Percentiles rank a stretch among this genome's conserved stretches.
phyloP scores from a whole-genome alignment of 2,888 invertebrate species.

The Gymnocheta viridis region DNA sequence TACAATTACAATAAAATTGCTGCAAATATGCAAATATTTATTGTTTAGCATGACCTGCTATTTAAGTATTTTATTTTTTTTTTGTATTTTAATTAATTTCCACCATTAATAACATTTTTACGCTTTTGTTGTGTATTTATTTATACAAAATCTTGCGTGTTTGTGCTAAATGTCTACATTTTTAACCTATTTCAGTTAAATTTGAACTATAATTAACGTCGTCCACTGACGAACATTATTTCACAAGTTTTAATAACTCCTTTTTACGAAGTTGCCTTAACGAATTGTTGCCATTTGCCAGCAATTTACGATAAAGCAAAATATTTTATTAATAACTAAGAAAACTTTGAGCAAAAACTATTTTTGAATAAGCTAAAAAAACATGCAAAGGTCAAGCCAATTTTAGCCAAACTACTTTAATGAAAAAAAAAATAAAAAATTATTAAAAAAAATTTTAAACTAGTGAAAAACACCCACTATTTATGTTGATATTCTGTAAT shows the following conservation, averaged over 20 bases:
- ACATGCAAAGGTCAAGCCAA: conserved; percentile 47
- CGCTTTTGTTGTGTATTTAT: conserved; percentile 30
- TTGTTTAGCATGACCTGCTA: background rate
- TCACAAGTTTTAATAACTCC: conserved; percentile 61
- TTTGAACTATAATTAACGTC: conserved; percentile 56
- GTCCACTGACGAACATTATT: conserved; percentile 49
- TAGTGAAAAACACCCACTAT: background rate
- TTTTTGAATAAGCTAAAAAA: background rate
- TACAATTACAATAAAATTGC: background rate
- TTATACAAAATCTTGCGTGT: conserved; percentile 51
- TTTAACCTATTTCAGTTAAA: conserved; percentile 42
- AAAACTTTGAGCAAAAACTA: conserved; percentile 6
- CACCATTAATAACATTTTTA: conserved; percentile 30
- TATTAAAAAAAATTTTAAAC: background rate
- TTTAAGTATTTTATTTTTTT: background rate
- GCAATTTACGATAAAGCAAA: conserved; percentile 42
- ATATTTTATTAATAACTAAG: conserved; percentile 20
- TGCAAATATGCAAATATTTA: conserved; percentile 49
- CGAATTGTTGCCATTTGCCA: too few species aligned
- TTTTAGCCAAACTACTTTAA: conserved; percentile 8
- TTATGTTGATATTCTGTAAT: background rate
- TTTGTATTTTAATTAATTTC: conserved; percentile 20
- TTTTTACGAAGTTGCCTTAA: conserved; percentile 31
- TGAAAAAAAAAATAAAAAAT: background rate
- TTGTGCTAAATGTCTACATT: conserved; percentile 55